Evolutionary conservation across 1,140 invertebrate genomes (phyloP), one percentile per base, ranked within the genome.

Genomic region (Caerostris darwini): DNA sequence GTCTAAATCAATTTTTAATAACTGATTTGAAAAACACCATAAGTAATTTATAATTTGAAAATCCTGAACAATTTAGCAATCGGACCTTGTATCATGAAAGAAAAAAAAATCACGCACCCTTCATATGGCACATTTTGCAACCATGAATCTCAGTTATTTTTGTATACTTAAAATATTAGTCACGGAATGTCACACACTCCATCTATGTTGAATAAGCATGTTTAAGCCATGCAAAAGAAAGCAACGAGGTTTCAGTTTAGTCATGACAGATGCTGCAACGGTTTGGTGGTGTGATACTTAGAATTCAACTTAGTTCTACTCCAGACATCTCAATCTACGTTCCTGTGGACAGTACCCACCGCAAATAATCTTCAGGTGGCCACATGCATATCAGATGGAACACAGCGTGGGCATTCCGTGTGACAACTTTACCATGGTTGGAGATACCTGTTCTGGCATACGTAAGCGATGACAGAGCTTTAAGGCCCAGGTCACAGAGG

Each of bases 321-420:
- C 77, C 17, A 85, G 82, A 85, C 82, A 8, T 85, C 82, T 85
- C 82, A 57, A 85, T 85, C 82, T n/a, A n/a, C 6, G n/a, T 85
- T 34, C 54, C 57, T 85, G 54, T n/a, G 17, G 82, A 85, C 82
- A 85, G n/a, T 57, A 57, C 56, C 81, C 71, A 10, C 56, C 82
- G 17, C 2, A 7, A 7, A 2, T n/a, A 58, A 85, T 85, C 82
- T 56, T 56, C 82, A 85, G 54, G 57, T 58, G 54, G 54, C 8
- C 82, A 85, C 57, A 54, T 85, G 82, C 82, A 85, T 85, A 58
- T 14, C 14, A 85, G 82, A 57, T 57, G 3, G 57, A 57, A 85
- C 54, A 57, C 54, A 57, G 82, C 82, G 82, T 85, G 57, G 82
- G 82, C 56, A n/a, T 8, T 19, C 5, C 14, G 17, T 34, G 82